A percentile compares a stretch with the other conserved stretches of the same genome.
Conservation (phyloP, 2,888 invertebrate genomes). For the Elgonia sp. region DNA sequence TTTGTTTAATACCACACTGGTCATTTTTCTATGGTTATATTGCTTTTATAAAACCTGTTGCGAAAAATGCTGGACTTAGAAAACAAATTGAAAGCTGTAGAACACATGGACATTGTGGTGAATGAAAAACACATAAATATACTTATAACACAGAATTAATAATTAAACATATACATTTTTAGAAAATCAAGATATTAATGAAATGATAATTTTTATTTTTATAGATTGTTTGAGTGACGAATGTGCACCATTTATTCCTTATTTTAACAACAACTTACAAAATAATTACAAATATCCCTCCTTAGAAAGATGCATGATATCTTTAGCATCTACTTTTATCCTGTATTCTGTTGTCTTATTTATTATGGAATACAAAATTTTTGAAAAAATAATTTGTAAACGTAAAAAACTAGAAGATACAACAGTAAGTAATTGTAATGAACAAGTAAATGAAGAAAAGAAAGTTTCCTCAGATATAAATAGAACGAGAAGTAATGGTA, state of each 20-base stretch:
- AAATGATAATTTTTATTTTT: background rate
- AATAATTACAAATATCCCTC: background rate
- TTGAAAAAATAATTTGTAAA: background rate
- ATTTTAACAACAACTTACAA: background rate
- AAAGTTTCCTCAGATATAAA: background rate
- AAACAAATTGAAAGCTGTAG: background rate
- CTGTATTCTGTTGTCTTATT: background rate
- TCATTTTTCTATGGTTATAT: conserved; percentile 22
- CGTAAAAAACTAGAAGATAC: background rate
- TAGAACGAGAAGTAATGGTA: background rate
- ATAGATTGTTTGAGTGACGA: background rate
- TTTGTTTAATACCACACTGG: conserved; percentile 28
- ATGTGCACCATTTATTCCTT: background rate
- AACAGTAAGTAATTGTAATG: background rate
- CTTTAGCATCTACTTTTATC: background rate
- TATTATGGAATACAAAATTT: background rate
- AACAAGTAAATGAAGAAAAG: background rate
- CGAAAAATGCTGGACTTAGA: conserved; percentile 6
- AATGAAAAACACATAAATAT: background rate
- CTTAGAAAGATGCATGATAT: background rate
- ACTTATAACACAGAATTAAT: no score
- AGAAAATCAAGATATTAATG: background rate
- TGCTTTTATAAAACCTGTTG: conserved; percentile 1
- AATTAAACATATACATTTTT: background rate
- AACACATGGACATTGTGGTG: background rate